These are phyloP conservation scores for Gobiocypris rarus DNA, from an alignment of 2,113 vertebrate genomes.

Conservation along the genomic window DNA sequence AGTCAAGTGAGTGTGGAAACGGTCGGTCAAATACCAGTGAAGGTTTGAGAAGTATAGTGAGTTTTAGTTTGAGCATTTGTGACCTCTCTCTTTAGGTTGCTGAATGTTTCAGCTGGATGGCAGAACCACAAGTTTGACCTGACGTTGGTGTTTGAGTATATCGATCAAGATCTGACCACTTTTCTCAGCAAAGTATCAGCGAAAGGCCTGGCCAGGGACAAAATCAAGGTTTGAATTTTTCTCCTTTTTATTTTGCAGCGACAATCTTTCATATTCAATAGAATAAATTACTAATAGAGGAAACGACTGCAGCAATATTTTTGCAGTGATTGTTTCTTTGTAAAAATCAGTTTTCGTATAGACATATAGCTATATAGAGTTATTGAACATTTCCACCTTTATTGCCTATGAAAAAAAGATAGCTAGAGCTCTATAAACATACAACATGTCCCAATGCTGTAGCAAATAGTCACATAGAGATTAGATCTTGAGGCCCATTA, in stretches of 20 bases:
- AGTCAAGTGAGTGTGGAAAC: conserved; percentile 66
- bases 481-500: not conserved
- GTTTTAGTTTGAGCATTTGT: too few relatives aligned
- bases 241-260: not conserved
- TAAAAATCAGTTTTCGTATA: not conserved
- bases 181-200: conserved; percentile 69
- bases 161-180: conserved; percentile 78
- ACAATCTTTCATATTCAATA: not conserved
- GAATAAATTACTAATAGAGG: not conserved
- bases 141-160: conserved; percentile 77
- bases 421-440: not conserved
- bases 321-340: not conserved
- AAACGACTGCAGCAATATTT: not conserved
- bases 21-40: too few relatives aligned
- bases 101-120: conserved; percentile 65
- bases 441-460: not conserved
- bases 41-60: too few relatives aligned
- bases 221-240: conserved; percentile 68
- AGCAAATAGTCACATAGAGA: not conserved
- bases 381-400: not conserved
- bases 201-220: conserved; percentile 64
- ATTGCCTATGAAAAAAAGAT: not conserved
- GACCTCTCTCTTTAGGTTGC: conserved; percentile 64
- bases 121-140: conserved; percentile 67
- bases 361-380: not conserved